Conservation (phyloP, 2,888 invertebrate species). For the Hypomecis punctinalis region DNA sequence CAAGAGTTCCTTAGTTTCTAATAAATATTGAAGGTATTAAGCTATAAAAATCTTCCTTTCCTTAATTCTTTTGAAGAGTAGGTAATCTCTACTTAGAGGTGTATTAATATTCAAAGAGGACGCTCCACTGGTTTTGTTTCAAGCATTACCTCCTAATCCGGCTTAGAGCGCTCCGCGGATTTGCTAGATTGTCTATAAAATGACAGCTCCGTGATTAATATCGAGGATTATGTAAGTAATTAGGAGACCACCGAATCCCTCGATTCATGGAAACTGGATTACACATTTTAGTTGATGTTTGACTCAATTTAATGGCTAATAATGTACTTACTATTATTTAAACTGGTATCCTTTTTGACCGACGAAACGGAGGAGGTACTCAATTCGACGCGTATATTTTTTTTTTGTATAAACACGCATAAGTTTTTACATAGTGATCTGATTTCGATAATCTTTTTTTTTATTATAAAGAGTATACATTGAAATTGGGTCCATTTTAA, state of each 20-base stretch:
- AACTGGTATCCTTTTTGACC: too few species aligned
- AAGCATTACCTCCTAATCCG: conserved; percentile 65
- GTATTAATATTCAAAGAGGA: conserved; percentile 78
- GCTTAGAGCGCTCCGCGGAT: conserved; percentile 43
- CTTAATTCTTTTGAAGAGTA: neutral
- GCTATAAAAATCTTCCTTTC: neutral
- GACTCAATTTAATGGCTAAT: too few species aligned
- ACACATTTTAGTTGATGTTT: neutral
- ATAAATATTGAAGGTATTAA: too few species aligned
- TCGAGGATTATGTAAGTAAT: conserved; percentile 39
- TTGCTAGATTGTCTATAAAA: conserved; percentile 59
- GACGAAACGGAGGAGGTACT: too few species aligned
- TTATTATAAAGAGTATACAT: too few species aligned
- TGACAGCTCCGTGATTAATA: conserved; percentile 51
- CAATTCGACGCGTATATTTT: too few species aligned
- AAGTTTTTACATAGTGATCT: too few species aligned
- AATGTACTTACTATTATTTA: too few species aligned
- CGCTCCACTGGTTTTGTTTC: conserved; percentile 64
- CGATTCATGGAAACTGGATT: neutral
- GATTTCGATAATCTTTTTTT: too few species aligned
- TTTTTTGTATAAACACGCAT: too few species aligned
- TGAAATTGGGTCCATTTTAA: too few species aligned
- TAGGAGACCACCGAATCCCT: neutral
- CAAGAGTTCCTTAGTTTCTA: too few species aligned
- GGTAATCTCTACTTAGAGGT: conserved; percentile 52